Conservation (phyloP, 35 echinoderm and acorn worm genomes). For the Chiridota heheva region DNA sequence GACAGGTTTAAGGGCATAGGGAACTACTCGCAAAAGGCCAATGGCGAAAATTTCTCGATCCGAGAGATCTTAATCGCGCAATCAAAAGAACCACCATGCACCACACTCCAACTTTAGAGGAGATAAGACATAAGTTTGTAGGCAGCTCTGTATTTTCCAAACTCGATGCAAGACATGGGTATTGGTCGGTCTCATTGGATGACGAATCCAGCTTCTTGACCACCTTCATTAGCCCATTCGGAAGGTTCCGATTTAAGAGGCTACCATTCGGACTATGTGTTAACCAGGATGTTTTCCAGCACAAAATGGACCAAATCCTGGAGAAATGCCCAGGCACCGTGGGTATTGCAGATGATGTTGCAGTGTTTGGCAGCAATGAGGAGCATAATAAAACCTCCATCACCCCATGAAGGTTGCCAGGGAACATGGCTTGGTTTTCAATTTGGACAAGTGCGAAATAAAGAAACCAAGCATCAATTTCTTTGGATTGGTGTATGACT, state of each 20-base stretch:
- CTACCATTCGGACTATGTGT: conserved; percentile 44
- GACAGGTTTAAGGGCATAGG: conserved; percentile 59
- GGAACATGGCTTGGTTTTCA: conserved; percentile 41
- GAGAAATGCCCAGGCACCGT: conserved; percentile 52
- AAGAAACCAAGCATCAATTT: conserved; percentile 39
- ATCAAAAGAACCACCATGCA: conserved; percentile 30
- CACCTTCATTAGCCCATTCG: conserved; percentile 65
- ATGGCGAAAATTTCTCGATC: conserved; percentile 36
- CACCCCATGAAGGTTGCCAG: conserved; percentile 45
- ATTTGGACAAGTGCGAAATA: conserved; percentile 46
- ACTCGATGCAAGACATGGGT: conserved; percentile 56
- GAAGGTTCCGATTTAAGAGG: conserved; percentile 47
- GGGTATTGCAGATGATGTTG: conserved; percentile 66
- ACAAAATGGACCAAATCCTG: conserved; percentile 52
- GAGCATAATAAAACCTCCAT: conserved; percentile 41
- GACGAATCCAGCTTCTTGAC: conserved; percentile 38
- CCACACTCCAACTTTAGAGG: conserved; percentile 35
- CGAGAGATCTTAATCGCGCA: conserved; percentile 25
- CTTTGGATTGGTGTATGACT: conserved; percentile 44
- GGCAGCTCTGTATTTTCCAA: conserved; percentile 28
- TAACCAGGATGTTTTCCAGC: conserved; percentile 53
- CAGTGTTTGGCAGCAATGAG: conserved; percentile 38
- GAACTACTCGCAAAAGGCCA: conserved; percentile 24
- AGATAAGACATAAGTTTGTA: conserved; percentile 30
- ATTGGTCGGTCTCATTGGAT: conserved; percentile 51